These are phyloP conservation scores for Cavia porcellus DNA, from an alignment of 2,113 vertebrate genomes.

Conservation along the genomic window DNA sequence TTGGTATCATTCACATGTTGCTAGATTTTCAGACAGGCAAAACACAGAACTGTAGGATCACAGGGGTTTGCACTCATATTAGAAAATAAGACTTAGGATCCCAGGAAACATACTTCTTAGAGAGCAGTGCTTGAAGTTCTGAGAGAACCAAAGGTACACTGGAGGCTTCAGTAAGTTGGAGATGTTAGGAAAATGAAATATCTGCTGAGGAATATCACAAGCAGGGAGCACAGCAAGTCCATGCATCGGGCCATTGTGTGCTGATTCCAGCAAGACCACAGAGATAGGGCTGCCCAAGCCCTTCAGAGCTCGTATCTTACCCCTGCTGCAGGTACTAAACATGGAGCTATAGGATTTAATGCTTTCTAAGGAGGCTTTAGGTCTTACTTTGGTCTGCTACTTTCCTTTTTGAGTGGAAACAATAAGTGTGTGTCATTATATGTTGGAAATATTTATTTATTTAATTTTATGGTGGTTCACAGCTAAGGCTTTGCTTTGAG, in stretches of 20 bases:
- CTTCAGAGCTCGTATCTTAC: not conserved
- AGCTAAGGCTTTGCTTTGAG: not conserved
- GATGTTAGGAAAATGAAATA: not conserved
- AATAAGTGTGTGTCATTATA: not conserved
- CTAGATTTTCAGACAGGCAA: not conserved
- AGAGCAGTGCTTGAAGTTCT: not conserved
- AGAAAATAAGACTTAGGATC: not conserved
- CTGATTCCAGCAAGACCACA: not conserved
- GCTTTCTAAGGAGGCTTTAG: not conserved
- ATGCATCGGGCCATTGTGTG: not conserved
- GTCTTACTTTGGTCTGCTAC: not conserved
- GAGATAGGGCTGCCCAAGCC: not conserved
- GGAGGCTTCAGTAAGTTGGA: not conserved
- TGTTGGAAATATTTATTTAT: not conserved
- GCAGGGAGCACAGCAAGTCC: not conserved
- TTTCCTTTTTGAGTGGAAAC: not conserved
- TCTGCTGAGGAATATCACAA: not conserved
- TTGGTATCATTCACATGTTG: not conserved
- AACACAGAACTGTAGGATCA: not conserved
- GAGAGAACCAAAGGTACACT: not conserved
- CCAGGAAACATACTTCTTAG: not conserved
- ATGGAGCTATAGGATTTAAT: not conserved
- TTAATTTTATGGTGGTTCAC: not conserved
- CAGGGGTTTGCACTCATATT: too few species aligned
- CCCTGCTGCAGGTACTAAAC: not conserved